Evolutionary conservation across 2,113 vertebrate species (phyloP), one percentile per base, ranked within the genome.

Genomic region (Urocynchramus pylzowi): DNA sequence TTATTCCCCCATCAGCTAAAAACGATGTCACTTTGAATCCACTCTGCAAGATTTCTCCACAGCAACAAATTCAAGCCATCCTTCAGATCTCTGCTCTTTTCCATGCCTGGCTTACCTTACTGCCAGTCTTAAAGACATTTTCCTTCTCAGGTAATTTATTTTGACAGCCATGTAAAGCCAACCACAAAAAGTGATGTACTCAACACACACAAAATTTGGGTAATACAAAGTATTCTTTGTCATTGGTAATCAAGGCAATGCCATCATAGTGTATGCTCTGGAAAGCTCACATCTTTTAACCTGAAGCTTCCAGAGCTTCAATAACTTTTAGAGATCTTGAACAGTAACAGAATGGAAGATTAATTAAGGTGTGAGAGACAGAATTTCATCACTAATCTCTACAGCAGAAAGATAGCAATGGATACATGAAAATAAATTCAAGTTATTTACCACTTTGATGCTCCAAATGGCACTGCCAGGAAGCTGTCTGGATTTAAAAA

Each of bases 361-460:
- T 94, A 83, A 95, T 93, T 78, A 81, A 95, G 45, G 73, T 75
- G 39, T 54, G 70, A 87, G 76, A 88, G 47, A 93, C 30, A 93
- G 89, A 83, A 84, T 45, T 97, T 95, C 87, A 95, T 80, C 87
- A 91, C 91, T 97, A 97, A 85, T 77, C 79, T 95, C 87, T 89
- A 94, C 84, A 97, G 63, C 61, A 97, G 91, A 97, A 96, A 97
- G 86, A 97, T 31, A 97, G 94, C 82, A 98, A 98, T 30, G 92
- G 96, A 98, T 70, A 98, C 44, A 97, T 70, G 95, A 98, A 98
- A 97, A 97, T 97, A 98, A 98, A 98, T 97, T 95, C 95, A 97
- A 97, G 98, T 98, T 98, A 99, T 99, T 99, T 99, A 99, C 99
- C 99, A 99, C 98, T 99, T 98, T 99, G 98, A 99, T 98, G 98